Base-by-base conservation (phyloP, 2,888 invertebrate species). In the Tanytarsus gracilentus region DNA sequence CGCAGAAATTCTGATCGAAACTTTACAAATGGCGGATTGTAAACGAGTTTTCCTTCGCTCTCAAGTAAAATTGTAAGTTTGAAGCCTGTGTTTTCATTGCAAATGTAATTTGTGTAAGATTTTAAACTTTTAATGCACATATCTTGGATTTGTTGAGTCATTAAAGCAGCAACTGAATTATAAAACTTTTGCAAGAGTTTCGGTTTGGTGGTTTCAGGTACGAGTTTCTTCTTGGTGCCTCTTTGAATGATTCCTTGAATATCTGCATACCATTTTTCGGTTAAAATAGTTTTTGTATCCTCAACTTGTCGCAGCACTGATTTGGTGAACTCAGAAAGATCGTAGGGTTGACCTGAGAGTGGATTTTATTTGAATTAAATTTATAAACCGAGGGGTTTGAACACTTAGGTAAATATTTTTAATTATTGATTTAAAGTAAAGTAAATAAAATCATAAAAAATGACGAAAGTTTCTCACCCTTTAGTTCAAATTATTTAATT, bases 121-220 rank as follows among this genome's bases (percentile, higher is more conserved):
- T 80, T 76, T 67, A 94, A 79, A 4, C 93, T 93, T 66, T 84
- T 81, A 40, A 91, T 75, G 65, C 89, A 88, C 29, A 94, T 72
- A 21, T 82, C 82, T 70, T 93, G 91, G 61, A 96, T 75, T 67
- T 93, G 89, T 66, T 84, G 84, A 0, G 91, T 88, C 95, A 95
- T 95, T 40, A 94, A 77, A 26, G 86, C 84, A 1, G 86, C 86
- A 1, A 92, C 82, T 66, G 90, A 87, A 70, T 92, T 86, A 70
- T 87, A 94, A 72, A 93, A 93, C 48, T 82, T 81, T 65, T 79
- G 81, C 71, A 87, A 80, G 69, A 82, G 79, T 11, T 77, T 77
- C 16, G 77, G 78, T 64, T 85, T 82, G 51, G 79, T 76, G 0
- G 81, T 77, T 63, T 82, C 82, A 0, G 88, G 88, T 60, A 89